A percentile compares a stretch with the other conserved stretches of the same genome.
These are phyloP conservation scores for Falco punctatus DNA, from an alignment of 2,113 vertebrate species.

Conservation along the genomic window DNA sequence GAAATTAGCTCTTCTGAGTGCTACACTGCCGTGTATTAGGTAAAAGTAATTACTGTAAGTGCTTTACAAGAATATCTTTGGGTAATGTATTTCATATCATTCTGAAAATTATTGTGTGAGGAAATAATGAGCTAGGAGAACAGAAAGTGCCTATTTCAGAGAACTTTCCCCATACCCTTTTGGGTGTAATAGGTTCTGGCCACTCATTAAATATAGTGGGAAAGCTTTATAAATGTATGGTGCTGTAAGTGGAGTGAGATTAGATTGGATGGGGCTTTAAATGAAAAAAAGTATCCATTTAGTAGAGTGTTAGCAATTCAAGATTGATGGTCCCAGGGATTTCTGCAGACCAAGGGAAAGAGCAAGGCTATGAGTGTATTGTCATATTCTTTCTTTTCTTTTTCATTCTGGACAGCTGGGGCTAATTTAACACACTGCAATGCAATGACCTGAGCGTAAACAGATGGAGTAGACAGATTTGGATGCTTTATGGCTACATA, in stretches of 20 bases:
- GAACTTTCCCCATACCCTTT: slow-evolving; percentile 5
- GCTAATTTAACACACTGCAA: neutral
- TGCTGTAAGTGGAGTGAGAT: neutral
- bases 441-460: neutral
- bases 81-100: slow-evolving; percentile 16
- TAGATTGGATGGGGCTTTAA: neutral
- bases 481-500: neutral
- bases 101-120: slow-evolving; percentile 27
- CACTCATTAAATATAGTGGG: neutral
- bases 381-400: neutral
- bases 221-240: neutral
- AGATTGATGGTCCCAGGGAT: neutral
- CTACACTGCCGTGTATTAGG: neutral
- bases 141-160: neutral
- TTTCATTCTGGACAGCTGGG: neutral
- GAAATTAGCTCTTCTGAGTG: slow-evolving; percentile 12
- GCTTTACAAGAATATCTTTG: slow-evolving; percentile 25
- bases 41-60: slow-evolving; percentile 62
- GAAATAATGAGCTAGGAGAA: slow-evolving; percentile 40
- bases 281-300: slow-evolving; percentile 1
- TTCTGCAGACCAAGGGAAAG: neutral
- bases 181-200: neutral
- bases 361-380: neutral
- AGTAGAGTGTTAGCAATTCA: neutral
- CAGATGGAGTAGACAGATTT: neutral